phyloP scores from a whole-genome alignment of 35 echinoderm and acorn worm species.

The Amphiura filiformis region DNA sequence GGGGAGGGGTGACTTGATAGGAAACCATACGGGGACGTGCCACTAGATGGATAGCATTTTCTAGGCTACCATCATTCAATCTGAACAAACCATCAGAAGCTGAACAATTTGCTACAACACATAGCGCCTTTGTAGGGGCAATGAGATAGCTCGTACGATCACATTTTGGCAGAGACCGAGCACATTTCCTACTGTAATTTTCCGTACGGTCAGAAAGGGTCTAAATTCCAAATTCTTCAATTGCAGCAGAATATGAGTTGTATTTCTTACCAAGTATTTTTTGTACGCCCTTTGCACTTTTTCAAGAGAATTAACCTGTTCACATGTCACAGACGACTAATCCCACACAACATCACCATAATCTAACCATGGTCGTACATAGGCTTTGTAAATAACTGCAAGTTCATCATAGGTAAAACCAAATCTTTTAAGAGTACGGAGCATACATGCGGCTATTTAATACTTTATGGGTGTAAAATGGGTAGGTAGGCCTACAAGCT shows the following conservation, averaged over 20 bases:
- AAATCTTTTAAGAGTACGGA: not conserved
- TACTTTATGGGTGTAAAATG: too few relatives aligned
- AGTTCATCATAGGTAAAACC: not conserved
- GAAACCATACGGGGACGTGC: too few relatives aligned
- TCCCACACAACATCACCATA: constrained; percentile 22
- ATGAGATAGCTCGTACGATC: not conserved
- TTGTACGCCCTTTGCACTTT: not conserved
- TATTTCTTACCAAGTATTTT: not conserved
- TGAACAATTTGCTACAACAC: too few relatives aligned
- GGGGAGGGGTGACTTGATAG: too few relatives aligned
- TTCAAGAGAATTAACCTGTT: not conserved
- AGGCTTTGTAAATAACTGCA: constrained; percentile 8
- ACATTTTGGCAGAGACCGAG: not conserved
- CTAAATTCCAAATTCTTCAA: not conserved
- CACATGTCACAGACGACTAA: not conserved
- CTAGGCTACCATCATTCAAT: too few relatives aligned
- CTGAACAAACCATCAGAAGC: too few relatives aligned
- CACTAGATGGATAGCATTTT: too few relatives aligned
- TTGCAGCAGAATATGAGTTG: not conserved
- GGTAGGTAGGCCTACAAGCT: too few relatives aligned
- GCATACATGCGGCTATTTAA: too few relatives aligned
- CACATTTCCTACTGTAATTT: not conserved
- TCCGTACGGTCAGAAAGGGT: not conserved
- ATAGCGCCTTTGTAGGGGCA: not conserved
- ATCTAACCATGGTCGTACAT: constrained; percentile 13